These are phyloP conservation scores for Mechanitis messenoides DNA, from an alignment of 2,888 invertebrate species.

Conservation along the genomic window DNA sequence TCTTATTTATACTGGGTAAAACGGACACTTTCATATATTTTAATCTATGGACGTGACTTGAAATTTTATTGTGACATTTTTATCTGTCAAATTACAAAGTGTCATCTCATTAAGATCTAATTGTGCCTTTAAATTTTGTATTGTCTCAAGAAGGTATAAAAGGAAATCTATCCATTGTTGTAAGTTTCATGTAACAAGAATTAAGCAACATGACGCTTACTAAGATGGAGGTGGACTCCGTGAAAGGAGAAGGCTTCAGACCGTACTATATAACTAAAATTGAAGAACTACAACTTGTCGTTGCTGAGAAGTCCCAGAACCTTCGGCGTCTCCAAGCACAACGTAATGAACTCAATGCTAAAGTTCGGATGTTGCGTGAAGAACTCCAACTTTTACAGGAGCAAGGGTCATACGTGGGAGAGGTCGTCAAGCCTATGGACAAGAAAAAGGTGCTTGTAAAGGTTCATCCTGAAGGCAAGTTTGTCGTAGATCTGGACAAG, in stretches of 20 bases:
- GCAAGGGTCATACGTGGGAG: constrained; percentile 99
- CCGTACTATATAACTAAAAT: constrained; percentile 99
- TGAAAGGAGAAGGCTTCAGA: constrained; percentile 91
- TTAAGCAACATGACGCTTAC: constrained; percentile 58
- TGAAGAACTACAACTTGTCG: constrained; percentile 95
- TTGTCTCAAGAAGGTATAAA: constrained; percentile 10
- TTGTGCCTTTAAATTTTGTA: constrained; percentile 20
- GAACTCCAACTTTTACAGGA: constrained; percentile 97
- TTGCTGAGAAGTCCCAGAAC: constrained; percentile 98
- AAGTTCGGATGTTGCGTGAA: constrained; percentile 98
- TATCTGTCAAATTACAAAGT: constrained; percentile 27
- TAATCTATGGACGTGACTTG: constrained; percentile 47
- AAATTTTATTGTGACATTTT: constrained; percentile 35
- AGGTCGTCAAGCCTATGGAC: constrained; percentile 99
- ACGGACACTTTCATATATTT: not conserved
- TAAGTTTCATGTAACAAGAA: constrained; percentile 28
- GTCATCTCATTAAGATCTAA: constrained; percentile 13
- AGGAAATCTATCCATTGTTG: not conserved
- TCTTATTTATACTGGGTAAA: no score
- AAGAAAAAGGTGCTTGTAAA: constrained; percentile 99
- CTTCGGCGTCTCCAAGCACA: constrained; percentile 97
- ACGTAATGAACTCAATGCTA: constrained; percentile 98
- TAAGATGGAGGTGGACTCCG: constrained; percentile 84
- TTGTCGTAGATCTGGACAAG: constrained; percentile 99
- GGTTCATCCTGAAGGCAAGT: constrained; percentile 99